A percentile compares a stretch with the other conserved stretches of the same genome.
Conservation (phyloP, 2,113 vertebrate species). For the Nycticebus coucang region DNA sequence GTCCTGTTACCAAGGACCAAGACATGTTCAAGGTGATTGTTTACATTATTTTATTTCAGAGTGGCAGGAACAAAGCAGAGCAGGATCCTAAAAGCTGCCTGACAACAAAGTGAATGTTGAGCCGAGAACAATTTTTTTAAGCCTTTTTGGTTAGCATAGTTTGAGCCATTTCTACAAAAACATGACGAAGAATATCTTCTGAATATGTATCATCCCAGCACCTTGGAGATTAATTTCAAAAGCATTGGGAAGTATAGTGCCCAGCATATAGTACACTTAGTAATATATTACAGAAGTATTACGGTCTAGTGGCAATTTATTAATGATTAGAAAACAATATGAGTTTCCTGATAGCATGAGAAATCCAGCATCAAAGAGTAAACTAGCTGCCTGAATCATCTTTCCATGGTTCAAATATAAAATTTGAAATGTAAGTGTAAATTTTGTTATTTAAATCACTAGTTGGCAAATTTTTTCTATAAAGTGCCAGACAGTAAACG, state of each 20-base stretch:
- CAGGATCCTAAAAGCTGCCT: neutral
- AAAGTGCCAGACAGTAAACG: neutral
- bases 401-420: neutral
- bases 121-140: neutral
- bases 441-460: neutral
- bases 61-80: neutral
- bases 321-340: neutral
- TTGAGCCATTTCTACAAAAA: neutral
- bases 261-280: neutral
- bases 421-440: slow-evolving; percentile 3
- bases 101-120: neutral
- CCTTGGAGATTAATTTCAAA: neutral
- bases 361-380: neutral
- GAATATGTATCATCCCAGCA: neutral
- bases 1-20: neutral
- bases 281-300: neutral
- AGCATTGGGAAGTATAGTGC: neutral
- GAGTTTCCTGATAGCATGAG: neutral
- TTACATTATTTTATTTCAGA: neutral
- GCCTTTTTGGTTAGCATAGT: neutral
- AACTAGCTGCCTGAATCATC: neutral
- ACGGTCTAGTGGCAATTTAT: neutral
- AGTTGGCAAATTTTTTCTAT: neutral
- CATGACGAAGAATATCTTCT: neutral
- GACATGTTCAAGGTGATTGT: neutral